A percentile compares a stretch with the other conserved stretches of the same genome.
phyloP scores from a whole-genome alignment of 2,113 vertebrate genomes.

The Stegastes partitus region DNA sequence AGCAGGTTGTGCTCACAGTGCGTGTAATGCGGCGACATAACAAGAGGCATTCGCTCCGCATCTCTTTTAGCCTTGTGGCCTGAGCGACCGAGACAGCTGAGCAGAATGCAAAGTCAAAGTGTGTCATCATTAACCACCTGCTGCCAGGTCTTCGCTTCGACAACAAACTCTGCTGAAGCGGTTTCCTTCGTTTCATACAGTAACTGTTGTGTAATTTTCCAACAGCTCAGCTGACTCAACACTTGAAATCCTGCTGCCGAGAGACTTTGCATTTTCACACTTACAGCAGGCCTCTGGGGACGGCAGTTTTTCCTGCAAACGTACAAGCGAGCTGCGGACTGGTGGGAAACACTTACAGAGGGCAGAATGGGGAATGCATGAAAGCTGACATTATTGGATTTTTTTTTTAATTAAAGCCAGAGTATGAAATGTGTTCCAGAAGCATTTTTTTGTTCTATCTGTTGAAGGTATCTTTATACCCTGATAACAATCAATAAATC shows the following conservation, averaged over 20 bases:
- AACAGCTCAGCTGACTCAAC: constrained; percentile 42
- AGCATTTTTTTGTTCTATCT: too few relatives aligned
- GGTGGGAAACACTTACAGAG: constrained; percentile 4
- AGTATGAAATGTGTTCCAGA: too few relatives aligned
- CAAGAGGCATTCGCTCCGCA: constrained; percentile 23
- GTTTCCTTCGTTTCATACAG: constrained; percentile 6
- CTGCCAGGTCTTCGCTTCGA: constrained; percentile 41
- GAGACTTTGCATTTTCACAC: constrained; percentile 34
- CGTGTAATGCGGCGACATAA: too few relatives aligned
- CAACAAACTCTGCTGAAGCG: constrained; percentile 15
- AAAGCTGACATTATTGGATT: background rate
- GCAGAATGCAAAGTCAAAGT: constrained; percentile 24
- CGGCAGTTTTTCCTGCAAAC: constrained; percentile 25
- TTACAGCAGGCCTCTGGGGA: constrained; percentile 5
- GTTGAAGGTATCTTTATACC: too few relatives aligned
- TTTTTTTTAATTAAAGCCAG: background rate
- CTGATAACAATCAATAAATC: too few relatives aligned
- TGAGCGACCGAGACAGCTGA: constrained; percentile 62
- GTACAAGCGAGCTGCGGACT: constrained; percentile 38
- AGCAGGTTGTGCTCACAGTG: too few relatives aligned
- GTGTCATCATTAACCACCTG: constrained; percentile 66
- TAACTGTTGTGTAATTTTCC: constrained; percentile 25
- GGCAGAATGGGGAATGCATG: background rate
- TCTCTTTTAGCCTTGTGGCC: constrained; percentile 29
- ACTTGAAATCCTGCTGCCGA: background rate